These are phyloP conservation scores for Siniperca scherzeri DNA, from an alignment of 2,797 vertebrate genomes.

Conservation along the genomic window DNA sequence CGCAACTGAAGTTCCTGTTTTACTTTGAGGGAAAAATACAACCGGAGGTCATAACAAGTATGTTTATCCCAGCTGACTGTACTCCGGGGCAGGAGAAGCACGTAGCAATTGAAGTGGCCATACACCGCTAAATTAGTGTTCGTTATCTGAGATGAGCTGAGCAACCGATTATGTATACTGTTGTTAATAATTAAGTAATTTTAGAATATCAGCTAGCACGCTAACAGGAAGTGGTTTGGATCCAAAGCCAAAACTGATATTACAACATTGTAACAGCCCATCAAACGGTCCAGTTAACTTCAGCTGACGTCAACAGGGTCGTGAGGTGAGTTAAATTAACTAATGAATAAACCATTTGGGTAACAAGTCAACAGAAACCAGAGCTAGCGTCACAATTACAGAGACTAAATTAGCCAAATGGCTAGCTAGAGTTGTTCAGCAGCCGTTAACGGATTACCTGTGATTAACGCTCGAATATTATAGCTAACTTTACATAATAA, in stretches of 20 bases:
- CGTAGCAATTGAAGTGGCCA: slow-evolving; percentile 12
- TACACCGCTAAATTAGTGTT: not conserved
- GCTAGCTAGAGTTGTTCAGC: not conserved
- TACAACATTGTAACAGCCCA: not conserved
- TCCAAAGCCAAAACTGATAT: not conserved
- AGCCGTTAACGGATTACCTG: not conserved
- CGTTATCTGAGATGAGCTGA: not conserved
- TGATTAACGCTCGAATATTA: not conserved
- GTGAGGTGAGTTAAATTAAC: slow-evolving; percentile 57
- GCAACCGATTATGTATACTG: not conserved
- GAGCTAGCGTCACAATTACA: not conserved
- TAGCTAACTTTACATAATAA: not conserved
- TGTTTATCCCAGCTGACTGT: slow-evolving; percentile 19
- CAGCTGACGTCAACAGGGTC: slow-evolving; percentile 37
- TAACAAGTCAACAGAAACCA: not conserved
- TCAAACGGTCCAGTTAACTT: slow-evolving; percentile 15
- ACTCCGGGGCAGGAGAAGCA: slow-evolving; percentile 9
- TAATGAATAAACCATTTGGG: not conserved
- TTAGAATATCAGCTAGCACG: not conserved
- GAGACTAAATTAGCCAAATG: not conserved
- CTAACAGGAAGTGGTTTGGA: slow-evolving; percentile 26
- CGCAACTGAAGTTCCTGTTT: not conserved
- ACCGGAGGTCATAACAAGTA: slow-evolving; percentile 32
- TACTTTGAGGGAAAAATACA: slow-evolving; percentile 26
- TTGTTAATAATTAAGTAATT: not conserved